phyloP scores from a whole-genome alignment of 1,140 invertebrate genomes.

The Vollenhovia emeryi region DNA sequence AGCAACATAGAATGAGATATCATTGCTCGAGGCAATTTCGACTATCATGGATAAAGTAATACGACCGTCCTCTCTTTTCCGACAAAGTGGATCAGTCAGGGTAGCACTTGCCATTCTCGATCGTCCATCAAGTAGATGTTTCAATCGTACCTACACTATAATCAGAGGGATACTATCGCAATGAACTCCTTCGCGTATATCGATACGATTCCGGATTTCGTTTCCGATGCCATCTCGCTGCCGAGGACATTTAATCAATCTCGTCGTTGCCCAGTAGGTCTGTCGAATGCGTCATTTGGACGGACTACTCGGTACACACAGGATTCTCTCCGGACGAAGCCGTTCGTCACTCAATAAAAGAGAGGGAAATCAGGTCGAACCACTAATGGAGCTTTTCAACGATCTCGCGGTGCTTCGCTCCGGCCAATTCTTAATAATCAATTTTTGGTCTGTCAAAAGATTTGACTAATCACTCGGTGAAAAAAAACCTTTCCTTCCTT shows the following conservation, averaged over 20 bases:
- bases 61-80: not conserved
- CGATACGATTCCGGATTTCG: constrained; percentile 14
- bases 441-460: constrained; percentile 6
- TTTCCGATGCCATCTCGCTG: constrained; percentile 2
- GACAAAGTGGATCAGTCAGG: constrained; percentile 27
- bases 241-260: constrained; percentile 53
- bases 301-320: not conserved
- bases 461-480: not conserved
- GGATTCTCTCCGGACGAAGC: not conserved
- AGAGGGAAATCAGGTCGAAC: constrained; percentile 50
- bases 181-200: constrained; percentile 11
- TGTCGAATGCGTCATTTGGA: constrained; percentile 29
- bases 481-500: not conserved
- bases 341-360: constrained; percentile 44
- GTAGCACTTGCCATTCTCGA: not conserved
- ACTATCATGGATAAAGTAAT: constrained; percentile 10
- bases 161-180: constrained; percentile 35
- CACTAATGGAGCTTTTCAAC: constrained; percentile 62
- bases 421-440: constrained; percentile 58
- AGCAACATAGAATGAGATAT: not conserved
- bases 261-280: not conserved
- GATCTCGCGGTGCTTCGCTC: not conserved
- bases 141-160: constrained; percentile 25
- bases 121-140: constrained; percentile 22
- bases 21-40: not conserved